Evolutionary conservation across 2,888 invertebrate species (phyloP).

Genomic region (Volucella inflata): DNA sequence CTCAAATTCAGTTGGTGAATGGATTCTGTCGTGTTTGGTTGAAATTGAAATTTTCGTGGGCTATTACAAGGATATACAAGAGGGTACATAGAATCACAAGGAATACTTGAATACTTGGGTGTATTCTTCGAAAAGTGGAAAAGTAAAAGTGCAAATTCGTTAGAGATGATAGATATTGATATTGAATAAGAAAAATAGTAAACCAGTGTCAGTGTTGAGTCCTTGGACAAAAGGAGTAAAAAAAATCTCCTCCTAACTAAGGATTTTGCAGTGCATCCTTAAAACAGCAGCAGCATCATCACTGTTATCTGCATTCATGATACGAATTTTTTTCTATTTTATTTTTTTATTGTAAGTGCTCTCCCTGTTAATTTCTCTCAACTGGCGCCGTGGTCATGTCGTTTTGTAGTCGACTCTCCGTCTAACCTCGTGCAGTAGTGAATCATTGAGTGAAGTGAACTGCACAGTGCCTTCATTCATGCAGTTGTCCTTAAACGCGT

Average conservation of each 20-base stretch:
- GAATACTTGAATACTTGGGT: slow-evolving; percentile 41
- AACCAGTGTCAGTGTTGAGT: neutral
- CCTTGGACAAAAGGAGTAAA: neutral
- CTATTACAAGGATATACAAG: neutral
- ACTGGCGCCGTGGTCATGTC: slow-evolving; percentile 33
- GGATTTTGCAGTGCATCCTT: slow-evolving; percentile 28
- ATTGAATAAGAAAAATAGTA: slow-evolving; percentile 5
- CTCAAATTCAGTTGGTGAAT: slow-evolving; percentile 64
- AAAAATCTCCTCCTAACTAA: neutral
- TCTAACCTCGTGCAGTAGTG: slow-evolving; percentile 71
- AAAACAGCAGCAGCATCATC: neutral
- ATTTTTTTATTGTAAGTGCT: slow-evolving; percentile 6
- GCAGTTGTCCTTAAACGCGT: slow-evolving; percentile 71
- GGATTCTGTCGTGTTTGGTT: slow-evolving; percentile 67
- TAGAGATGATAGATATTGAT: slow-evolving; percentile 9
- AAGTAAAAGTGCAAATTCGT: slow-evolving; percentile 1
- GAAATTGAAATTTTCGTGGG: slow-evolving; percentile 3
- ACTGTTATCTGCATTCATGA: neutral
- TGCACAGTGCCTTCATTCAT: slow-evolving; percentile 72
- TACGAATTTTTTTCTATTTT: slow-evolving; percentile 15
- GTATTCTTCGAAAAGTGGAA: slow-evolving; percentile 32
- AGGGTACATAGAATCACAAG: neutral
- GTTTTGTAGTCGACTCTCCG: slow-evolving; percentile 57
- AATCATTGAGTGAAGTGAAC: slow-evolving; percentile 74
- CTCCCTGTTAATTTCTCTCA: slow-evolving; percentile 63